Percentiles rank a stretch among this genome's conserved stretches.
Evolutionary conservation across 2,113 vertebrate species (phyloP).

Genomic region (Tor tambroides): DNA sequence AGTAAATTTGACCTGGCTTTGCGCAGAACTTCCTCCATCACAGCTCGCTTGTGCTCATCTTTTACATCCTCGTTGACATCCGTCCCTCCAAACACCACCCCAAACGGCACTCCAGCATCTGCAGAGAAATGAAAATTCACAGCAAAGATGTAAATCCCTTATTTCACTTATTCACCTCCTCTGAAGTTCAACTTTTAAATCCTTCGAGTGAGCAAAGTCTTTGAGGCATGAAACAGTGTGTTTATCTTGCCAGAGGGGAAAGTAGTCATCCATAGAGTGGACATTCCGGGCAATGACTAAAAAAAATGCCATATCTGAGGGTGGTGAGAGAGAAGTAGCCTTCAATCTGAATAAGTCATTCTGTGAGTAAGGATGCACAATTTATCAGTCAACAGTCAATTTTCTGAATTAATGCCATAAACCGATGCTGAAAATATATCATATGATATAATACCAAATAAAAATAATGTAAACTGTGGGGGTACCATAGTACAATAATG

Average conservation of each 20-base stretch:
- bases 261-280: constrained; percentile 10
- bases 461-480: not conserved
- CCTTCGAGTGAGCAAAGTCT: not conserved
- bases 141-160: constrained; percentile 45
- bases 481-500: not conserved
- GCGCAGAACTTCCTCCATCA: constrained; percentile 87
- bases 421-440: not conserved
- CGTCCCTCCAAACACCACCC: constrained; percentile 93
- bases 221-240: constrained; percentile 45
- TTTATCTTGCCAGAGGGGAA: constrained; percentile 25
- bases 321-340: not conserved
- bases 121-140: constrained; percentile 60
- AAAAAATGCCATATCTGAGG: not conserved
- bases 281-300: constrained; percentile 21
- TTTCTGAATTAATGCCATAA: not conserved
- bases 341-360: not conserved
- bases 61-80: constrained; percentile 93
- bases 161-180: not conserved
- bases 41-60: constrained; percentile 78
- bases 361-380: not conserved
- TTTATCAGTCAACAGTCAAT: not conserved
- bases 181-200: constrained; percentile 39
- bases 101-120: constrained; percentile 87
- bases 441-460: too few species aligned
- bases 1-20: constrained; percentile 84